Percentiles rank a stretch among this genome's conserved stretches.
Evolutionary conservation across 2,888 invertebrate genomes (phyloP).

Genomic region (Eristalinus aeneus): DNA sequence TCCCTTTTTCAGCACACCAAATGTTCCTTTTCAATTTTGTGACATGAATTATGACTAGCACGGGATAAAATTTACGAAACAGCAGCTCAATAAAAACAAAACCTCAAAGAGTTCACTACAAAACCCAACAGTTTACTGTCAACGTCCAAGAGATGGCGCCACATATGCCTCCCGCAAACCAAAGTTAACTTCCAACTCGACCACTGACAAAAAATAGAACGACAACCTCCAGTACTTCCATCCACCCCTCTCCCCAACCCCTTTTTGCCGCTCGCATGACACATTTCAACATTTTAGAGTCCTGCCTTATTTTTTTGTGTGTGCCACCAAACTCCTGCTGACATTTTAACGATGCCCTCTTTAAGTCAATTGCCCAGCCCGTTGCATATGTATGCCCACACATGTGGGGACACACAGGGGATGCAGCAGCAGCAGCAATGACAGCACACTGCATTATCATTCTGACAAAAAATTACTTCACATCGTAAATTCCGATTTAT

Average conservation of each 20-base stretch:
- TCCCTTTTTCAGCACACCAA: too few relatives aligned
- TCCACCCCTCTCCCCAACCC: background rate
- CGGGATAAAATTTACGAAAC: too few relatives aligned
- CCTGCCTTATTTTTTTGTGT: background rate
- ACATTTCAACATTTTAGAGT: background rate
- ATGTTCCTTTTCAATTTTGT: too few relatives aligned
- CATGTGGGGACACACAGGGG: background rate
- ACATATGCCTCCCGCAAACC: background rate
- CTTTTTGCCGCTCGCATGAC: background rate
- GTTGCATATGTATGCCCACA: background rate
- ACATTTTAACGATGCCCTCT: constrained; percentile 44
- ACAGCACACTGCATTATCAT: constrained; percentile 9
- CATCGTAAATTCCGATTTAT: constrained; percentile 58
- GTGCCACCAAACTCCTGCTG: constrained; percentile 13
- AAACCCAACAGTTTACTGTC: background rate
- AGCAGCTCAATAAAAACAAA: too few relatives aligned
- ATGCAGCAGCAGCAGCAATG: background rate
- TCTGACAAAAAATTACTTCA: constrained; percentile 19
- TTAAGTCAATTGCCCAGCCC: constrained; percentile 10
- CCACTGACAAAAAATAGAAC: background rate
- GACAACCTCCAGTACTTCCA: background rate
- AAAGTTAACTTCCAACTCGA: background rate
- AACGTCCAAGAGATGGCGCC: background rate
- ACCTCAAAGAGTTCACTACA: background rate
- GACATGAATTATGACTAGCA: too few relatives aligned